Evolutionary conservation across 2,113 vertebrate species (phyloP).

Genomic region (Tychaedon coryphoeus): DNA sequence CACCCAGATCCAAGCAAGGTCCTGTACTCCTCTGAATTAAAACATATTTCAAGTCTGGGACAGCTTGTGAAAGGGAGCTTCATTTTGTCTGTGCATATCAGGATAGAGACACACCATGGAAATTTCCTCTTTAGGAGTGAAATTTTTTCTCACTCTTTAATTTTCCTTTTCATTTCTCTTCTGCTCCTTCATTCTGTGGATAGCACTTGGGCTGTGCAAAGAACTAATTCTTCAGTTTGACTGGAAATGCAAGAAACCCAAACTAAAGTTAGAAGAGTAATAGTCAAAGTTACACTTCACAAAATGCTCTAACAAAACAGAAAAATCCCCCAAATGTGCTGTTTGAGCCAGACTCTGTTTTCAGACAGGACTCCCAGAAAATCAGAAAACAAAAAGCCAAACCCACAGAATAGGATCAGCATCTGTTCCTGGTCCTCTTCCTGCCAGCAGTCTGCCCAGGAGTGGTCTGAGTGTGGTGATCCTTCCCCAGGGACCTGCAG

Average conservation of each 20-base stretch:
- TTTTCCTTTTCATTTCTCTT: neutral
- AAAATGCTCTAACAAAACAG: neutral
- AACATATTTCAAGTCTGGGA: accelerated
- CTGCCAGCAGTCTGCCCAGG: neutral
- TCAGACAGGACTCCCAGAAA: neutral
- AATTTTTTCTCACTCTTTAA: neutral
- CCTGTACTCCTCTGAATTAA: neutral
- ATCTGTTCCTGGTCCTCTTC: neutral
- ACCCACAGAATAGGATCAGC: neutral
- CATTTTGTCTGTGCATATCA: neutral
- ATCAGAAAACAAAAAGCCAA: neutral
- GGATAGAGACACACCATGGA: neutral
- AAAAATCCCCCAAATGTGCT: neutral
- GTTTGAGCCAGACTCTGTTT: neutral
- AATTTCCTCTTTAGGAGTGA: neutral
- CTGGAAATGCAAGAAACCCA: neutral
- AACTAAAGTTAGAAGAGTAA: neutral
- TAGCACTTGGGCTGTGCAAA: neutral
- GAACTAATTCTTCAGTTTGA: neutral
- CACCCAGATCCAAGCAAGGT: neutral
- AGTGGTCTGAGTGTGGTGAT: neutral
- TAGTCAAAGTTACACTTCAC: neutral
- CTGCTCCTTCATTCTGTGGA: neutral
- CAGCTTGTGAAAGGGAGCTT: neutral
- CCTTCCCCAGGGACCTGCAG: neutral